These are phyloP conservation scores for Nylanderia fulva DNA, from an alignment of 1,140 invertebrate genomes.

Conservation along the genomic window DNA sequence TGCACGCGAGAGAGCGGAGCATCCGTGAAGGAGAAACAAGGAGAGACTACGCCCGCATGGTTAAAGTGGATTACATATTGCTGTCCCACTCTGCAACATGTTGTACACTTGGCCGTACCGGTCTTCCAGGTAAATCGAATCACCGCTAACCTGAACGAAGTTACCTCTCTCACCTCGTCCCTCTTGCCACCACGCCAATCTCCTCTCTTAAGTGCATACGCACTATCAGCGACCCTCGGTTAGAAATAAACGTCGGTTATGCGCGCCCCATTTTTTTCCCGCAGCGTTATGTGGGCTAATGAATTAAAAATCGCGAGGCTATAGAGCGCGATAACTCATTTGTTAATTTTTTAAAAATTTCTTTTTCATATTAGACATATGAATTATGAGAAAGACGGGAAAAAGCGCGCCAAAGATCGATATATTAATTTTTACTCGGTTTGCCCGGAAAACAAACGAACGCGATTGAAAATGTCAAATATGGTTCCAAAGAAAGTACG, in stretches of 20 bases:
- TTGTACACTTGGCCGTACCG: conserved; percentile 73
- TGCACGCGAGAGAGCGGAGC: conserved; percentile 11
- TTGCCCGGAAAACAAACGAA: neutral
- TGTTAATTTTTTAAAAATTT: neutral
- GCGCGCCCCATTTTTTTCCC: neutral
- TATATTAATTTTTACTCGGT: conserved; percentile 2
- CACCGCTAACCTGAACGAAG: conserved; percentile 74
- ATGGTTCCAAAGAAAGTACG: neutral
- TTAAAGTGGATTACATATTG: conserved; percentile 81
- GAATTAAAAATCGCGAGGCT: conserved; percentile 27
- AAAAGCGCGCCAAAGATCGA: neutral
- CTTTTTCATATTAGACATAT: neutral
- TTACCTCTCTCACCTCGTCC: conserved; percentile 47
- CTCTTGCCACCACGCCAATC: conserved; percentile 57
- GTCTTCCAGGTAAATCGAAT: conserved; percentile 78
- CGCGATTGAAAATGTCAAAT: conserved; percentile 28
- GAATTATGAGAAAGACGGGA: neutral
- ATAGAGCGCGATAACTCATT: conserved; percentile 11
- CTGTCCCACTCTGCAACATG: conserved; percentile 74
- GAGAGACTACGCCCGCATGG: conserved; percentile 52
- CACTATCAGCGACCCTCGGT: conserved; percentile 27
- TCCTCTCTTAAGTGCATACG: conserved; percentile 48
- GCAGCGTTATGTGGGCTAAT: neutral
- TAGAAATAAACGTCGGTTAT: conserved; percentile 50
- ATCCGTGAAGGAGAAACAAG: conserved; percentile 8